Conservation (phyloP, 2,888 invertebrate genomes). For the Liopterus haemorrhoidalis region DNA sequence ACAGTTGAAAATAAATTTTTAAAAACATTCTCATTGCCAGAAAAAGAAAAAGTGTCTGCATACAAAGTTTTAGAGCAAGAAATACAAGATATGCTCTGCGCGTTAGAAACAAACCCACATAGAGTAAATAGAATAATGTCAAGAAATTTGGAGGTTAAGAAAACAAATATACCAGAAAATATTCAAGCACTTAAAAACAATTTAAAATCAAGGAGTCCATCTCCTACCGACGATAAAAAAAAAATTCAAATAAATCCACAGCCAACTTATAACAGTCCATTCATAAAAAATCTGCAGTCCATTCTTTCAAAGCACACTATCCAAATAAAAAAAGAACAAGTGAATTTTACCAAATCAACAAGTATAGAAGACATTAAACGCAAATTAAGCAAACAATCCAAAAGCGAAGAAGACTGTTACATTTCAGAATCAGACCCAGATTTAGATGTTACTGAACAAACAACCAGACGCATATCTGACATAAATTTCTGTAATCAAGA, state of each 20-base stretch:
- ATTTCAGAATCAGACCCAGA: too few species aligned
- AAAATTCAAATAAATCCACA: slow-evolving; percentile 6
- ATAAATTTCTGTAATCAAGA: too few species aligned
- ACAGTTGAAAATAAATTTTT: slow-evolving; percentile 15
- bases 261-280: too few species aligned
- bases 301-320: slow-evolving; percentile 13
- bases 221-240: slow-evolving; percentile 12
- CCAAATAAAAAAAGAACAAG: too few species aligned
- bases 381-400: too few species aligned
- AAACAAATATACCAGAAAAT: not conserved
- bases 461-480: too few species aligned
- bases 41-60: slow-evolving; percentile 15
- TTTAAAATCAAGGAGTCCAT: not conserved
- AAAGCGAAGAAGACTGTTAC: too few species aligned
- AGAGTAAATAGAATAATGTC: not conserved
- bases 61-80: slow-evolving; percentile 11
- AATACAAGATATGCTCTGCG: slow-evolving; percentile 14
- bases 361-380: too few species aligned
- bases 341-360: too few species aligned
- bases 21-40: slow-evolving; percentile 14
- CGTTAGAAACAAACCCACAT: slow-evolving; percentile 4
- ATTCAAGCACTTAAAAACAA: not conserved
- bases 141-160: not conserved
- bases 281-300: not conserved
- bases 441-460: too few species aligned